Evolutionary conservation across 2,888 invertebrate genomes (phyloP), one percentile per base, ranked within the genome.

Genomic region (Sarcophaga variegata): DNA sequence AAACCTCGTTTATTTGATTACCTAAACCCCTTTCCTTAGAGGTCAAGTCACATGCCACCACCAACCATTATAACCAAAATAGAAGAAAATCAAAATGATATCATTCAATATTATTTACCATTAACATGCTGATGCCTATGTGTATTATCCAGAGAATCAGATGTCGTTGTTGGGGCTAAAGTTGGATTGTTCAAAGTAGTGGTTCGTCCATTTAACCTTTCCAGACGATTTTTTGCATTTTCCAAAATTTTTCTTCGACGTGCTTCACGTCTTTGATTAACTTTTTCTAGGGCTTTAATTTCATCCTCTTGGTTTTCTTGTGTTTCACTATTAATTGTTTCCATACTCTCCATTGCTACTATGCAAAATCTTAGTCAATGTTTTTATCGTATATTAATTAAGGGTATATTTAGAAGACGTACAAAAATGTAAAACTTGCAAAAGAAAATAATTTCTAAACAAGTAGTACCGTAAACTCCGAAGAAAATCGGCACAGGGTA

Each of bases 141-240:
- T 45, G 81, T 54, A 71, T 69, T 45, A 20, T 25, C 60, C 70
- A 27, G n/a, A 5, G 37, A 49, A 3, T 62, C 59, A 45, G 5
- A 14, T 14, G 14, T 60, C 47, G 59, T 25, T 27, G 45, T 64
- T n/a, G 70, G 12, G 22, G 45, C 45, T 45, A 63, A 25, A 72
- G 12, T 54, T 66, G 70, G 25, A 22, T 20, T 60, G 67, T 69
- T 63, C 25, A 69, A 47, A 63, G 49, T 3, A 12, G 47, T 37
- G 17, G 69, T 64, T 45, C 83, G 81, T 63, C 84, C 86, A 79
- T 82, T 88, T 67, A 89, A 82, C 72, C 59, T 89, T 20, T 89
- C 88, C 60, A 89, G 81, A 27, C 89, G 86, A 79, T 62, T 89
- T 75, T 89, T 89, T 11, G 89, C 89, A 85, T 89, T 89, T 67